phyloP scores from a whole-genome alignment of 2,113 vertebrate genomes.

The Chlorocebus sabaeus region DNA sequence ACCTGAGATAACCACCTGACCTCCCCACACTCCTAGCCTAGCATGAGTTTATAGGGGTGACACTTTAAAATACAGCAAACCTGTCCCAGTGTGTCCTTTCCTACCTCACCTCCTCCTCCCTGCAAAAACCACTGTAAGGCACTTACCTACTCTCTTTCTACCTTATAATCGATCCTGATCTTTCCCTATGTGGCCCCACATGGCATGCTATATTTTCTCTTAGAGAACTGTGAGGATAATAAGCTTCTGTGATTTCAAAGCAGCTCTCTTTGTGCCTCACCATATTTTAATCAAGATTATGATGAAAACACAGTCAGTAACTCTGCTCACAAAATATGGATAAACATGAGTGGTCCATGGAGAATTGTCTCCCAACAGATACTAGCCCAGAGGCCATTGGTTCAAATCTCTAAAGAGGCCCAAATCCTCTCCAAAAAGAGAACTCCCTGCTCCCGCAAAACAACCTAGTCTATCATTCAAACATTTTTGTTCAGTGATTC shows the following conservation, averaged over 20 bases:
- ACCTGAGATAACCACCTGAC: background rate
- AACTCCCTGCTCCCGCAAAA: background rate
- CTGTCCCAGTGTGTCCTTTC: background rate
- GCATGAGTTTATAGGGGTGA: background rate
- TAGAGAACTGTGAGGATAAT: background rate
- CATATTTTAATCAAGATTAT: background rate
- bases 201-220: background rate
- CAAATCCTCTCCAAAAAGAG: background rate
- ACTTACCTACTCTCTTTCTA: background rate
- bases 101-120: background rate
- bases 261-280: background rate
- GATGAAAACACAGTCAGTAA: background rate
- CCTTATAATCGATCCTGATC: background rate
- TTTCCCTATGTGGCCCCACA: background rate
- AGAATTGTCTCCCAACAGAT: background rate
- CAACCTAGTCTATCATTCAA: background rate
- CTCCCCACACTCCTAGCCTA: background rate
- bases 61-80: background rate
- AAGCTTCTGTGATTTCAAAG: background rate
- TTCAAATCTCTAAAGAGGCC: background rate
- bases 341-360: background rate
- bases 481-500: background rate
- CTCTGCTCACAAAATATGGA: background rate
- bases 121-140: background rate
- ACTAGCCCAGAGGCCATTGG: background rate